Evolutionary conservation across 2,113 vertebrate species (phyloP), one percentile per base, ranked within the genome.

Genomic region (Microtus montanus): DNA sequence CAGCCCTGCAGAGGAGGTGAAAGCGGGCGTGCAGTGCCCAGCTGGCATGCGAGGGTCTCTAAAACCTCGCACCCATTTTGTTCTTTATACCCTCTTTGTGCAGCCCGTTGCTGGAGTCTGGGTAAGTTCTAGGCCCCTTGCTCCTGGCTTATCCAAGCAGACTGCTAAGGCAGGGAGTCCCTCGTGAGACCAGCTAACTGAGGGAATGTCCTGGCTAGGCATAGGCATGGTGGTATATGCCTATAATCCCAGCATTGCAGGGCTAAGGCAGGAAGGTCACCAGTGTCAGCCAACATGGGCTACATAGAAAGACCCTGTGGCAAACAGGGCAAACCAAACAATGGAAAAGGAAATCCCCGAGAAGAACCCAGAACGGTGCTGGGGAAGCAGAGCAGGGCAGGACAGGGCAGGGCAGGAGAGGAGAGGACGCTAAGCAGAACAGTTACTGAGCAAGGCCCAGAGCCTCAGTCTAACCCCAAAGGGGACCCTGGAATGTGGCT

Each of bases 41-140:
- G 63, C 54, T 28, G 58, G 5, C 10, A 7, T 88, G 41, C 24
- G 38, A 54, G 8, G n/a, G 7, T 11, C 61, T 35, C 63, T 90
- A 47, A 61, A 93, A 24, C 33, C n/a, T 14, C 9, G 8, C 0
- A 0, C 19, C 1, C 14, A 61, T 49, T 13, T 35, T 35, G 30
- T n/a, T 2, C 17, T 73, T 70, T 33, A 30, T 38, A 2, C 19
- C 33, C 74, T 90, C 64, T 77, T 74, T 71, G 79, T 82, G 11
- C 28, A 47, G 73, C 2, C 14, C 30, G 47, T 44, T 85, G 5
- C 5, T 1, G 85, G 28, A 73, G 13, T 33, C 44, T 80, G 52
- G 17, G 33, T 49, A 74, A 68, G 66, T 52, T 80, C 71, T 52
- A 38, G 77, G n/a, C 61, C 17, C 2, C 12, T 14, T 70, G 17